These are phyloP conservation scores for Cataglyphis livida DNA, from an alignment of 2,888 invertebrate genomes.

Conservation along the genomic window DNA sequence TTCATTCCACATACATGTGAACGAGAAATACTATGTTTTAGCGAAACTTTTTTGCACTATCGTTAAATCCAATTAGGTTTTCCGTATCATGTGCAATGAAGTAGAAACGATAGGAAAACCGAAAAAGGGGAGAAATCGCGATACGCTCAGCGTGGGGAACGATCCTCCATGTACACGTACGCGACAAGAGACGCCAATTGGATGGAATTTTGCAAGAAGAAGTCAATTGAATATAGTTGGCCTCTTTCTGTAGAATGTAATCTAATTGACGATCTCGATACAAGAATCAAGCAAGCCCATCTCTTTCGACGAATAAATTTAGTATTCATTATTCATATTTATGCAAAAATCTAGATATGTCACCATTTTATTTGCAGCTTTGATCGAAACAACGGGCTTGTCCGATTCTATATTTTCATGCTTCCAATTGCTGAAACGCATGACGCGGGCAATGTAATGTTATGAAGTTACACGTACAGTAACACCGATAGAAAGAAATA, in stretches of 20 bases:
- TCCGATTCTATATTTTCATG: constrained; percentile 13
- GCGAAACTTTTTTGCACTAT: constrained; percentile 28
- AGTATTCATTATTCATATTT: not conserved
- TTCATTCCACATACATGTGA: not conserved
- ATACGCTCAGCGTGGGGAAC: constrained; percentile 14
- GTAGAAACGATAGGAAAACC: constrained; percentile 21
- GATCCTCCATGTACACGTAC: constrained; percentile 34
- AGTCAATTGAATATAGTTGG: not conserved
- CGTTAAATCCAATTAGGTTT: constrained; percentile 67
- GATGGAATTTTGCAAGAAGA: constrained; percentile 15
- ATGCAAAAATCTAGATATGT: not conserved
- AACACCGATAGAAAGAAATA: constrained; percentile 56
- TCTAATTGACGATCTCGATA: not conserved
- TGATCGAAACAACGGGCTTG: not conserved
- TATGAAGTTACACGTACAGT: constrained; percentile 54
- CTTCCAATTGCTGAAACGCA: constrained; percentile 32
- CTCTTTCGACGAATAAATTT: not conserved
- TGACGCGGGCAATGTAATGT: constrained; percentile 20
- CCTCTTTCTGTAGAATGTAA: constrained; percentile 18
- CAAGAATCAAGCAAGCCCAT: not conserved
- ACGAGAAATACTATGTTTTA: not conserved
- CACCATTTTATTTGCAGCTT: not conserved
- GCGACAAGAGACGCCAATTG: constrained; percentile 19
- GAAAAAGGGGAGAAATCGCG: constrained; percentile 53
- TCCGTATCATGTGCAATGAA: constrained; percentile 26